Base-by-base conservation (phyloP, 2,888 invertebrate genomes). In the Neoaliturus tenellus region DNA sequence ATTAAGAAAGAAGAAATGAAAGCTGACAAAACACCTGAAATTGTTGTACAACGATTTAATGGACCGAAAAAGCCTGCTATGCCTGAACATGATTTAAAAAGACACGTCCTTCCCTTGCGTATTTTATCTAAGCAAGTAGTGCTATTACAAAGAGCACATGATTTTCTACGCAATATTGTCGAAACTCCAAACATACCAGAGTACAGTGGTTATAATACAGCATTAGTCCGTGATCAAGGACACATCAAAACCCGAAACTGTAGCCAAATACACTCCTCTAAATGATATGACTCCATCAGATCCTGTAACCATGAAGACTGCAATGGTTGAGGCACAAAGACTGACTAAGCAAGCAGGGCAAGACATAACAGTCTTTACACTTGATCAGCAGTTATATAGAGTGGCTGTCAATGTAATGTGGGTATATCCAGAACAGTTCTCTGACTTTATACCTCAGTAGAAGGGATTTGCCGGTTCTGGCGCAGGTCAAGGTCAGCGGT, bases 181-280 rank as follows among this genome's bases (percentile, higher is more conserved):
- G 20, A 51, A 51, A n/a, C 51, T n/a, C 51, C 20, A n/a, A n/a
- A 51, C 17, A 51, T n/a, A 51, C 51, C 51, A n/a, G 51, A 51
- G 20, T 51, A 17, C 51, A 51, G 51, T 51, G 51, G 51, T 51
- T 51, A 51, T n/a, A 51, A 51, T n/a, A 51, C 51, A 51, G 20
- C 17, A 51, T 12, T n/a, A 51, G 20, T 4, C 14, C 51, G 51
- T n/a, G 39, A 39, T 39, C 51, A n/a, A 51, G 20, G 17, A 51
- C 51, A 51, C 51, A 51, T 12, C 20, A 51, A 51, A n/a, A n/a
- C 51, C 51, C 20, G 17, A 51, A 51, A 51, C 51, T n/a, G 20
- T n/a, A n/a, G 51, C 51, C 17, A 67, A 20, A 17, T 71, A 35
- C 71, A 71, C 51, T n/a, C 51, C 51, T 51, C 51, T 51, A n/a